Evolutionary conservation across 2,113 vertebrate species (phyloP).

Genomic region (Vimba vimba): DNA sequence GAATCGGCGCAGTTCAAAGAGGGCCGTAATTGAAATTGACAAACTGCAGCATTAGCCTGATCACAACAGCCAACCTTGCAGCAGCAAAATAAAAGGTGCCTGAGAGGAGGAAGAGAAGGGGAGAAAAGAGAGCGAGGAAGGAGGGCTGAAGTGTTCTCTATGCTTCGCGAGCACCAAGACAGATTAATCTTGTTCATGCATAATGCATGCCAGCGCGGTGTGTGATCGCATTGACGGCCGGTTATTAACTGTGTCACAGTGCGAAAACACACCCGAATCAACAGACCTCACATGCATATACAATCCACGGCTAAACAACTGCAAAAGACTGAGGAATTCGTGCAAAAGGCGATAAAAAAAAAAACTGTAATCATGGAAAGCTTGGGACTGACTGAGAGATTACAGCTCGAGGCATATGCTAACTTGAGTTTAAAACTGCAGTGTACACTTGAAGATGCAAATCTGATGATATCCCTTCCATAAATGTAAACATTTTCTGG

Average conservation of each 20-base stretch:
- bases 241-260: conserved; percentile 58
- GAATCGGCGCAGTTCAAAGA: conserved; percentile 64
- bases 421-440: neutral
- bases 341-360: neutral
- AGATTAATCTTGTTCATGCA: conserved; percentile 62
- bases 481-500: neutral
- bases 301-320: conserved; percentile 10
- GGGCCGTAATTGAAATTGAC: conserved; percentile 65
- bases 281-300: conserved; percentile 40
- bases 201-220: conserved; percentile 55
- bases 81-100: conserved; percentile 51
- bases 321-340: neutral
- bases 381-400: neutral
- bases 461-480: neutral
- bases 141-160: conserved; percentile 39
- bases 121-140: conserved; percentile 31
- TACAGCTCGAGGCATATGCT: neutral
- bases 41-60: conserved; percentile 64
- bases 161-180: conserved; percentile 47
- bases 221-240: conserved; percentile 51
- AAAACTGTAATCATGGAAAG: neutral
- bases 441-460: neutral
- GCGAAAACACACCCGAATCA: conserved; percentile 48
- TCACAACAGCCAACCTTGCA: conserved; percentile 56
- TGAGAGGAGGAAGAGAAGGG: conserved; percentile 40